Evolutionary conservation across 2,797 vertebrate genomes (phyloP).

Genomic region (Glyptemys insculpta): DNA sequence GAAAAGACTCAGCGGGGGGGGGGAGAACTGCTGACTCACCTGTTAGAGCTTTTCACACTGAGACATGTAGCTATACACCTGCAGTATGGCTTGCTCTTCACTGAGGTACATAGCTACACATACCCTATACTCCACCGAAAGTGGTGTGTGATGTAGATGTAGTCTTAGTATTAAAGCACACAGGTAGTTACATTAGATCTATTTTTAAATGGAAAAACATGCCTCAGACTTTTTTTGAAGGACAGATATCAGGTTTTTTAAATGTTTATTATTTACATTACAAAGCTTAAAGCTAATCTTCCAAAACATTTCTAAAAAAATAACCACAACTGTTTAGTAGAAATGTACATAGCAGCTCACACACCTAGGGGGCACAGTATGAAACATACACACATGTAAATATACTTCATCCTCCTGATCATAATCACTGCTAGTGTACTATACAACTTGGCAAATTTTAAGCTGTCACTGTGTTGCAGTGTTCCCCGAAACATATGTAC

Average conservation of each 20-base stretch:
- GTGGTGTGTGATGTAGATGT: background rate
- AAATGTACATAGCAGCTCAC: background rate
- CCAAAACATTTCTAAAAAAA: background rate
- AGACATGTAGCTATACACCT: background rate
- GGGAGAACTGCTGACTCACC: background rate
- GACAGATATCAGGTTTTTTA: background rate
- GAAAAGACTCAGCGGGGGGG: background rate
- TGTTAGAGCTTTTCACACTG: background rate
- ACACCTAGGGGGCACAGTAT: background rate
- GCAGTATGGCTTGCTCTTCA: background rate
- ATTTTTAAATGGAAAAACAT: background rate
- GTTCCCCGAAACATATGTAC: background rate
- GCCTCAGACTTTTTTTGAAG: background rate
- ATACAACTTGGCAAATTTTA: background rate
- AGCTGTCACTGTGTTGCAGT: background rate
- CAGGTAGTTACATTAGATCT: background rate
- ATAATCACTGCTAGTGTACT: background rate
- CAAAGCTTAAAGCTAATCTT: background rate
- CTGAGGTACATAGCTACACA: background rate
- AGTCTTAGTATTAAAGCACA: background rate
- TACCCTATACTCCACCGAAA: background rate
- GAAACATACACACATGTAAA: background rate
- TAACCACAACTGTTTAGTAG: background rate
- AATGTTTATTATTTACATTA: background rate
- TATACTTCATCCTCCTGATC: background rate